Conservation (phyloP, 2,113 vertebrate genomes). For the Chitala chitala region DNA sequence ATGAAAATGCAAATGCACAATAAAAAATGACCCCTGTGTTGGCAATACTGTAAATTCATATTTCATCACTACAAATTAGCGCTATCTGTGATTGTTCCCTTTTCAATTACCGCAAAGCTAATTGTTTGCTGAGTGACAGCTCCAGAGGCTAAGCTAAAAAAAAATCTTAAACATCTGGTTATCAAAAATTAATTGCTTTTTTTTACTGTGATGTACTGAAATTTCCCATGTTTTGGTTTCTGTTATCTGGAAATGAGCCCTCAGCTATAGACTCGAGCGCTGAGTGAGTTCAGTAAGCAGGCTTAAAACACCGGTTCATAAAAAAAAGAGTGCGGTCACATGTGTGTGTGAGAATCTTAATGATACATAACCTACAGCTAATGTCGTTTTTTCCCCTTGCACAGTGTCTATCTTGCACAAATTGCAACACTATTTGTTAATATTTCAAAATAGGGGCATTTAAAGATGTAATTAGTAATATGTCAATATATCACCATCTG, state of each 20-base stretch:
- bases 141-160: constrained; percentile 33
- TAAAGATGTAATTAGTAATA: not conserved
- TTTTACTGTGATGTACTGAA: constrained; percentile 36
- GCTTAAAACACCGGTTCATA: constrained; percentile 27
- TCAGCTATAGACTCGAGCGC: constrained; percentile 33
- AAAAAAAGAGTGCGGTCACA: constrained; percentile 24
- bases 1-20: constrained; percentile 31
- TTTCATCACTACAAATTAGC: constrained; percentile 36
- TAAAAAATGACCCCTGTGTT: constrained; percentile 30
- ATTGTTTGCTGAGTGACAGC: constrained; percentile 49
- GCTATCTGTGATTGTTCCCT: constrained; percentile 35
- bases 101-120: constrained; percentile 46
- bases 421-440: not conserved
- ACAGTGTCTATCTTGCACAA: not conserved
- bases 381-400: too few relatives aligned
- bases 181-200: constrained; percentile 51
- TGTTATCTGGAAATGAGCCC: constrained; percentile 38
- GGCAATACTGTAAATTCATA: constrained; percentile 16
- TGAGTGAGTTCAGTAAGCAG: constrained; percentile 32
- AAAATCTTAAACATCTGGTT: constrained; percentile 43
- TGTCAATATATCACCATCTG: not conserved
- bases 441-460: not conserved
- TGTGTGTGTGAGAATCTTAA: constrained; percentile 29
- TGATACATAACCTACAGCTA: constrained; percentile 28
- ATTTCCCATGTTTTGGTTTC: constrained; percentile 37